Base-by-base conservation (phyloP, 2,797 vertebrate genomes). In the Distichodus sexfasciatus region DNA sequence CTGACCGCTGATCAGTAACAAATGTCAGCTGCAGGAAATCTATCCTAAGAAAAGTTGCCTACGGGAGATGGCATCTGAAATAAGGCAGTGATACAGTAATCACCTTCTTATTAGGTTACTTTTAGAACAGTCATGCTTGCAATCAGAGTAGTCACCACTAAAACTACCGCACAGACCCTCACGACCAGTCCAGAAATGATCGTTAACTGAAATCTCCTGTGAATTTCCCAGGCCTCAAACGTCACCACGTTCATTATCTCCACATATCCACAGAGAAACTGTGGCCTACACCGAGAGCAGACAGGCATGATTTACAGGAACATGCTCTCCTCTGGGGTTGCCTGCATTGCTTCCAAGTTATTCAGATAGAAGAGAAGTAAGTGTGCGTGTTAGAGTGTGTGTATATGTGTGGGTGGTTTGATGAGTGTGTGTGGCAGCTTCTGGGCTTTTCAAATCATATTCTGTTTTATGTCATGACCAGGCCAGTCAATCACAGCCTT, bases 391-490 rank as follows among this genome's bases (percentile, higher is more conserved):
- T n/a, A n/a, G n/a, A n/a, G n/a, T n/a, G n/a, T n/a, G n/a, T n/a
- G n/a, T n/a, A n/a, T n/a, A n/a, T n/a, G n/a, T n/a, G n/a, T n/a
- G n/a, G n/a, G n/a, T n/a, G n/a, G n/a, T n/a, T n/a, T n/a, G n/a
- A n/a, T 75, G 55, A 36, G 54, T 59, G 33, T 63, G 46, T 40
- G 60, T 58, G 26, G 17, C 33, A 15, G 6, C 11, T 48, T 60
- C 62, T 40, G 71, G 58, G 69, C 12, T 43, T 38, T 31, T 53
- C 50, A 9, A 24, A 4, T 24, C 24, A n/a, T 48, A 68, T 65
- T 71, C 68, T 72, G 63, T 69, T 74, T 65, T 66, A 44, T 76
- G 67, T 71, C 71, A 72, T 58, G 51, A 50, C 14, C 6, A 53
- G 69, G 54, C 46, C 50, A 41, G 64, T 68, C 63, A 62, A 59